phyloP scores from a whole-genome alignment of 2,888 invertebrate species.

The Chloroclystis v-ata region DNA sequence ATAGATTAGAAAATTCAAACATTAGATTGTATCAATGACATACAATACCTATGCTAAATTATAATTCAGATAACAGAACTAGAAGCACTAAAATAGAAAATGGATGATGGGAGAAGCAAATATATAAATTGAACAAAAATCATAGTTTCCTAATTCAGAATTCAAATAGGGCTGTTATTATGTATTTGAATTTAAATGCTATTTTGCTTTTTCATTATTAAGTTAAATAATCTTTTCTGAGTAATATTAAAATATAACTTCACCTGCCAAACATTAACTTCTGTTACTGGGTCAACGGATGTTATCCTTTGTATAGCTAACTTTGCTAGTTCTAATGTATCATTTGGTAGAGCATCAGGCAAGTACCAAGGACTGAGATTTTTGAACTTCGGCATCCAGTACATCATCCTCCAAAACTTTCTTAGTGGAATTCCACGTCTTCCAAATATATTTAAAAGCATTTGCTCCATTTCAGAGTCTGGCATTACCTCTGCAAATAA shows the following conservation, averaged over 20 bases:
- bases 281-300: conserved; percentile 86
- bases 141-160: no score
- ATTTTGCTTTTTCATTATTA: no score
- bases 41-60: no score
- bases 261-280: conserved; percentile 82
- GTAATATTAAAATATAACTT: conserved; percentile 13
- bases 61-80: no score
- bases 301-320: conserved; percentile 90
- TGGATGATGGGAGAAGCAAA: no score
- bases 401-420: conserved; percentile 89
- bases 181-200: no score
- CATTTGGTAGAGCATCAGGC: conserved; percentile 87
- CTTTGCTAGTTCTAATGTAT: conserved; percentile 86
- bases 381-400: conserved; percentile 96
- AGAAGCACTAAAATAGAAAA: no score
- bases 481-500: conserved; percentile 87
- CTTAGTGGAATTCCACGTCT: conserved; percentile 83
- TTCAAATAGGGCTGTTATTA: no score
- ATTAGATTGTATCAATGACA: background rate
- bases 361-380: conserved; percentile 91
- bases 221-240: background rate
- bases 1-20: conserved; percentile 11
- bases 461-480: conserved; percentile 90
- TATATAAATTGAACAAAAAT: no score
- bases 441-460: conserved; percentile 92